These are phyloP conservation scores for Oncorhynchus kisutch DNA, from an alignment of 2,113 vertebrate genomes.

Conservation along the genomic window DNA sequence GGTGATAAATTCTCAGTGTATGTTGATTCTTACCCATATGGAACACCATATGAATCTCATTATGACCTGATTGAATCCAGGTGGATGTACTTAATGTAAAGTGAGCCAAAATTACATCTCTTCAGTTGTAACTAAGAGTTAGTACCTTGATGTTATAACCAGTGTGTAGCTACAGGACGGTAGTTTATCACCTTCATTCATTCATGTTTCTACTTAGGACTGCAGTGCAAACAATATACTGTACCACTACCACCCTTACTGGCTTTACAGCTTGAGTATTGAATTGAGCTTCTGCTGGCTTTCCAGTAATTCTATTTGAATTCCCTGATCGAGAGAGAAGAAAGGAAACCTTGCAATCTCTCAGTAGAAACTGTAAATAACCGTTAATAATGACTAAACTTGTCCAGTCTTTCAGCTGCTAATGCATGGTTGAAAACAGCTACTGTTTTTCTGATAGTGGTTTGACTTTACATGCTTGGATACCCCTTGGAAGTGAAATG, in stretches of 20 bases:
- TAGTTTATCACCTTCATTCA: neutral
- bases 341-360: constrained; percentile 21
- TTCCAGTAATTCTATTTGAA: neutral
- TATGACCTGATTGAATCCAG: too few relatives aligned
- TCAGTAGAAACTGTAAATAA: constrained; percentile 29
- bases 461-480: too few relatives aligned
- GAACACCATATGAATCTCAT: too few relatives aligned
- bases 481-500: constrained; percentile 23
- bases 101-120: too few relatives aligned
- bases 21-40: too few relatives aligned
- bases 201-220: neutral
- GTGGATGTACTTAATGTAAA: too few relatives aligned
- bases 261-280: neutral
- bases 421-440: constrained; percentile 23
- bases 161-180: neutral
- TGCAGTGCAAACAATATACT: neutral
- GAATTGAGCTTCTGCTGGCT: neutral
- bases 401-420: constrained; percentile 34
- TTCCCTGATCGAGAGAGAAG: neutral
- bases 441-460: neutral
- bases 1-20: too few relatives aligned
- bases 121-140: neutral
- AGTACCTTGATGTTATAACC: neutral
- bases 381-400: constrained; percentile 37
- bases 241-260: neutral